A percentile compares a stretch with the other conserved stretches of the same genome.
phyloP scores from a whole-genome alignment of 2,113 vertebrate genomes.

The Sebastes fasciatus region DNA sequence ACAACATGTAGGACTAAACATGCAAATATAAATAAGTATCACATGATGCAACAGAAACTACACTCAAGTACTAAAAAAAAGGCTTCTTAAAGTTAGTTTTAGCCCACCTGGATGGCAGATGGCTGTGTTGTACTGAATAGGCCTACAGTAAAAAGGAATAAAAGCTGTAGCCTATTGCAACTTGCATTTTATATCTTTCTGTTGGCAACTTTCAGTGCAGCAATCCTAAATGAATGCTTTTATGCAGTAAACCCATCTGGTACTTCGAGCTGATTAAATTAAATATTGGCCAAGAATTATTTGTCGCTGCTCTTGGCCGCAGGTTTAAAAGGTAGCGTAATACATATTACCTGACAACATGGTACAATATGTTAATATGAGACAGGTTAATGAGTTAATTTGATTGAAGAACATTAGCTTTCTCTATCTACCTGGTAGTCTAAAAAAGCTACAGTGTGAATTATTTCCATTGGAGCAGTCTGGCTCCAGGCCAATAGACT shows the following conservation, averaged over 20 bases:
- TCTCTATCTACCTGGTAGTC: neutral
- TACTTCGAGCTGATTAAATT: neutral
- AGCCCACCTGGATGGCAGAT: neutral
- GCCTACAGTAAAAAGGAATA: neutral
- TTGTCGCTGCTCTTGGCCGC: neutral
- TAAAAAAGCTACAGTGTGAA: neutral
- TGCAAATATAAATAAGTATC: neutral
- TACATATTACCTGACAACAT: neutral
- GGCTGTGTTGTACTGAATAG: neutral
- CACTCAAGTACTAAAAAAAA: too few species aligned
- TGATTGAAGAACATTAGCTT: neutral
- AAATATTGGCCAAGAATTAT: neutral
- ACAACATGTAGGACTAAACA: neutral
- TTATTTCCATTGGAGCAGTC: constrained; percentile 9
- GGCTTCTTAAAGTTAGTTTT: neutral
- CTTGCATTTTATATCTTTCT: neutral
- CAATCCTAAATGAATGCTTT: neutral
- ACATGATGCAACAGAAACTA: neutral
- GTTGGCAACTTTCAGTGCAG: neutral
- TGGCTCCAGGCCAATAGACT: neutral
- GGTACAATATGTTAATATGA: neutral
- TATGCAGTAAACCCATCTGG: constrained; percentile 13
- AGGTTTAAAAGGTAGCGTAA: neutral
- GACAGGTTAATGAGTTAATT: constrained; percentile 2
- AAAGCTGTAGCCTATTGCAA: neutral